Evolutionary conservation across 2,888 invertebrate genomes (phyloP), one percentile per base, ranked within the genome.

Genomic region (Megalurothrips usitatus): DNA sequence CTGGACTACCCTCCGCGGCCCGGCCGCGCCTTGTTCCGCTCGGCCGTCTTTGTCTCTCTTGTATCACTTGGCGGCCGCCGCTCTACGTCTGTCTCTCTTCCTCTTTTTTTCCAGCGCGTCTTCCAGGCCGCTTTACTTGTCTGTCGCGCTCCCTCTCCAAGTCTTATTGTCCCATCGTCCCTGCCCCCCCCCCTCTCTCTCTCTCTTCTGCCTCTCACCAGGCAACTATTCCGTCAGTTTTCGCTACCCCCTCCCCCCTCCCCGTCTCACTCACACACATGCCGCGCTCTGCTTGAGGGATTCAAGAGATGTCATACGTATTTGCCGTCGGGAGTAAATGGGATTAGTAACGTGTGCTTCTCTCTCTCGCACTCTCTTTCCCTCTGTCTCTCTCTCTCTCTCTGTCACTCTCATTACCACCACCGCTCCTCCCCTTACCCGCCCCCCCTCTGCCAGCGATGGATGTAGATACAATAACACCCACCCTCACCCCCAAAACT

Each of bases 281-380:
- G 58, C 58, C 58, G 58, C 58, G 19, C 58, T 19, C 68, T 12
- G 68, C 68, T 75, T 75, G 68, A 75, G 68, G 68, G 68, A 23
- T 75, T 75, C 68, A 75, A 75, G 68, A 75, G 26, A 75, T 75
- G 68, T 75, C 26, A 26, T 75, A 68, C 68, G 68, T 68, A 68
- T 68, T n/a, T 68, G 68, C 68, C 68, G 68, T 19, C 68, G 58
- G 17, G 58, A 26, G 23, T 75, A 75, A 75, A 75, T 75, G 68
- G 68, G 68, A 75, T 75, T 75, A 75, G 68, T 75, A 26, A 75
- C 23, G 68, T 26, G 23, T 11, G 11, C 11, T 11, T 23, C 23
- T 68, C 68, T 23, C 4, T 4, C n/a, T 68, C 68, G 2, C 68
- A 10, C 68, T 23, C 68, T 23, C 23, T 68, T 11, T 11, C 0